These are phyloP conservation scores for Heliconius aoede DNA, from an alignment of 2,888 invertebrate genomes.

Conservation along the genomic window DNA sequence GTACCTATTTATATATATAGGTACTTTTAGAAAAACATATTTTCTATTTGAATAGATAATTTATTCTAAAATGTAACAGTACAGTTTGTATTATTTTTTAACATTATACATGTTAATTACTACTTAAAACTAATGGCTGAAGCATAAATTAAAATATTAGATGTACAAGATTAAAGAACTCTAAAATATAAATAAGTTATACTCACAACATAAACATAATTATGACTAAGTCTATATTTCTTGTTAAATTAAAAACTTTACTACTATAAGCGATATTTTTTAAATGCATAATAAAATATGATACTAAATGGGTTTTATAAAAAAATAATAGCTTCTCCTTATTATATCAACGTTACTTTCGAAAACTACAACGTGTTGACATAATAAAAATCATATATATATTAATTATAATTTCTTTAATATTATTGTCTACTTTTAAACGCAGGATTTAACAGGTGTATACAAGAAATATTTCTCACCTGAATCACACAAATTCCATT, in stretches of 20 bases:
- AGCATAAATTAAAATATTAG: background rate
- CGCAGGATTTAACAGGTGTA: slow-evolving; percentile 12
- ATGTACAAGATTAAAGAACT: background rate
- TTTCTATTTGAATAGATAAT: background rate
- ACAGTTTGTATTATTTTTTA: background rate
- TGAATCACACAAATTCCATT: slow-evolving; percentile 56
- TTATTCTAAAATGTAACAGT: background rate
- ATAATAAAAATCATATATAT: background rate
- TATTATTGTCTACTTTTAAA: background rate
- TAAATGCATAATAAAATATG: background rate
- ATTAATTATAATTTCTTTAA: background rate
- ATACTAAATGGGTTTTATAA: background rate
- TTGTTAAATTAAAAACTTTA: too few relatives aligned
- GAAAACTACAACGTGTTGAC: background rate
- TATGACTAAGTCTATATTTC: too few relatives aligned
- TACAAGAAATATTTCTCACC: slow-evolving; percentile 52
- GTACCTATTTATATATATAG: too few relatives aligned
- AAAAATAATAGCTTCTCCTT: background rate
- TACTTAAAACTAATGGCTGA: background rate
- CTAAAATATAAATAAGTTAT: background rate
- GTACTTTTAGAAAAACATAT: background rate
- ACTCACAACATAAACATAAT: background rate
- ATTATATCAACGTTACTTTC: background rate
- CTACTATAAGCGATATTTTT: background rate
- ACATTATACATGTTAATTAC: background rate